Percentiles rank a stretch among this genome's conserved stretches.
These are phyloP conservation scores for Pseudorhiza aurosa DNA, from an alignment of 30 jellyfish, hydroid and myxozoan genomes.

Conservation along the genomic window DNA sequence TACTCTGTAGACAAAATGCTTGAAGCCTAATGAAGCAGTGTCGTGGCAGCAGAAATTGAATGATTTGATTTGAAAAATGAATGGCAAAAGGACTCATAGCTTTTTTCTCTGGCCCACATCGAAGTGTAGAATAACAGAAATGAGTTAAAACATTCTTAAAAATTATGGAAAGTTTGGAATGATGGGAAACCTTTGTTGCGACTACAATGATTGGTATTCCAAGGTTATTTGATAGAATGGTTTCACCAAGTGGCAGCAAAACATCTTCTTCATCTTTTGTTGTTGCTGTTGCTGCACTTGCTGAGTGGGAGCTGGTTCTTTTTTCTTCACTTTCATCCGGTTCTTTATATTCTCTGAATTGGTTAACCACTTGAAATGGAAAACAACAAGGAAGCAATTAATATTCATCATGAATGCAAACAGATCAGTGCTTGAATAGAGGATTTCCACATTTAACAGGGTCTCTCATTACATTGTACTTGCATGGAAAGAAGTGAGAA, in stretches of 20 bases:
- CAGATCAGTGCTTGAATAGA: no score
- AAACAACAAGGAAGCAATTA: neutral
- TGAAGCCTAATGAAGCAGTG: no score
- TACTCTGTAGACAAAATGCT: no score
- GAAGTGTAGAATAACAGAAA: no score
- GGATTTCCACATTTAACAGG: neutral
- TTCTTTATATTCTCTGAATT: slow-evolving; percentile 74
- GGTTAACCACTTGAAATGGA: slow-evolving; percentile 71
- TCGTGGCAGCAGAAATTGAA: no score
- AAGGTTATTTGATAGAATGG: slow-evolving; percentile 68
- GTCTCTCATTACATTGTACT: neutral
- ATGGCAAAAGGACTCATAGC: no score
- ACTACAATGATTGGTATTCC: slow-evolving; percentile 92
- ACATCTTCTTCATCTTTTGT: slow-evolving; percentile 61
- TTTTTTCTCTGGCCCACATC: no score
- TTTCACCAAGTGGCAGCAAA: slow-evolving; percentile 79
- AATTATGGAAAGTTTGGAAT: no score
- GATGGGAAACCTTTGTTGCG: slow-evolving; percentile 76
- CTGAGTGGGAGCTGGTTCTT: slow-evolving; percentile 17
- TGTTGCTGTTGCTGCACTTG: slow-evolving; percentile 33
- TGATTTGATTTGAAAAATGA: no score
- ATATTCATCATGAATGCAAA: no score
- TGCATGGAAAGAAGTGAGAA: no score
- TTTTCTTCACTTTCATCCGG: slow-evolving; percentile 82
- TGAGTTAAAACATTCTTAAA: no score